Evolutionary conservation across 2,113 vertebrate species (phyloP).

Genomic region (Jaculus jaculus): DNA sequence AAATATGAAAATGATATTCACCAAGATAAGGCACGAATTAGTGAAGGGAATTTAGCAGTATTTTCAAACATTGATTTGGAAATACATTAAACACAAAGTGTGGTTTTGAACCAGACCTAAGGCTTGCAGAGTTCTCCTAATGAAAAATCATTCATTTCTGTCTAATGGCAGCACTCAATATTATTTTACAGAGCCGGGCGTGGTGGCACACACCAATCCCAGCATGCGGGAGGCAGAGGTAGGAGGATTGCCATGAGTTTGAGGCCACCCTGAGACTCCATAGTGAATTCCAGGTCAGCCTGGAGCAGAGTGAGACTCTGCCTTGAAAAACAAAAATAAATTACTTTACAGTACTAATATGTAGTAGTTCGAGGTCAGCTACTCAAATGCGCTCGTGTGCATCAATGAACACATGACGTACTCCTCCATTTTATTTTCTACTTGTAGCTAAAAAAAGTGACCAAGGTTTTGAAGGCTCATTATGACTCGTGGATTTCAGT

Average conservation of each 20-base stretch:
- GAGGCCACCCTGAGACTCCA: too few relatives aligned
- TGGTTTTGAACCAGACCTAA: neutral
- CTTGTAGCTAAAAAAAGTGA: neutral
- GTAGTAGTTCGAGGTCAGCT: neutral
- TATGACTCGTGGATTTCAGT: neutral
- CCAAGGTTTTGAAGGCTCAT: neutral
- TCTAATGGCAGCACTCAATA: neutral
- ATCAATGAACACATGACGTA: neutral
- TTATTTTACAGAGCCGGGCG: neutral
- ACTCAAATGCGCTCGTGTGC: slow-evolving; percentile 41
- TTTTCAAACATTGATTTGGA: neutral
- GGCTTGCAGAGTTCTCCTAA: neutral
- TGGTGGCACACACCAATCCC: too few relatives aligned
- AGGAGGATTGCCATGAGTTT: too few relatives aligned
- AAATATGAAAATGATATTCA: neutral
- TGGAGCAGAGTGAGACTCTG: too few relatives aligned
- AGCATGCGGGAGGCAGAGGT: too few relatives aligned
- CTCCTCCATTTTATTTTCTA: neutral
- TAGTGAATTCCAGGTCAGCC: too few relatives aligned
- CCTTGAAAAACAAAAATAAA: too few relatives aligned
- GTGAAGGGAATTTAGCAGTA: neutral
- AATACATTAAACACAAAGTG: neutral
- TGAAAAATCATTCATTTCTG: neutral
- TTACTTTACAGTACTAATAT: neutral
- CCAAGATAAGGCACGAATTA: neutral